Evolutionary conservation across 2,797 vertebrate species (phyloP).

Genomic region (Intellagama lesueurii): DNA sequence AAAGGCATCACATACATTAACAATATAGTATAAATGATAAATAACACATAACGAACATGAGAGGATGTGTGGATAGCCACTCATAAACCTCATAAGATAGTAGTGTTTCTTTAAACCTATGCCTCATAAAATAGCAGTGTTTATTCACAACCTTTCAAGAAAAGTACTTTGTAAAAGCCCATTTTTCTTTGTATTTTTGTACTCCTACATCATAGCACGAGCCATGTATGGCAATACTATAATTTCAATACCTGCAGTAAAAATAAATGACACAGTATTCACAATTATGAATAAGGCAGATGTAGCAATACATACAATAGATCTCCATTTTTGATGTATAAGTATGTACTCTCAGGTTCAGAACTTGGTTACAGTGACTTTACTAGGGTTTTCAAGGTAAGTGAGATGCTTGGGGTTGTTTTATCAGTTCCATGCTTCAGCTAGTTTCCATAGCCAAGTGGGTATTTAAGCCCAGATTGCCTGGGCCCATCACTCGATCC

Average conservation of each 20-base stretch:
- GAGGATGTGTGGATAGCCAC: neutral
- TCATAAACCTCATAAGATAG: too few relatives aligned
- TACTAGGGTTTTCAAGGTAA: too few relatives aligned
- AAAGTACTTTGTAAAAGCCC: neutral
- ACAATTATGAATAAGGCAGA: neutral
- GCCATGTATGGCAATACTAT: neutral
- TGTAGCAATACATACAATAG: neutral
- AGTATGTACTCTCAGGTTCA: too few relatives aligned
- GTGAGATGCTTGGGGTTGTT: too few relatives aligned
- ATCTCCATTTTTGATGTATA: neutral
- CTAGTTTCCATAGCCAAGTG: too few relatives aligned
- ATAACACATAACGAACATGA: neutral
- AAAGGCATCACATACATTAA: neutral
- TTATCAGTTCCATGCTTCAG: too few relatives aligned
- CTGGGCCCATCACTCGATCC: too few relatives aligned
- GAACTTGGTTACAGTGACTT: too few relatives aligned
- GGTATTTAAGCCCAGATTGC: too few relatives aligned
- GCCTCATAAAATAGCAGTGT: neutral
- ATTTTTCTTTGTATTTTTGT: neutral
- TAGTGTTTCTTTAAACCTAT: too few relatives aligned
- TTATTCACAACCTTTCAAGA: neutral
- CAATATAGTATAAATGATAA: neutral
- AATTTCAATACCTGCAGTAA: neutral
- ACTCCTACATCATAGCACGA: neutral
- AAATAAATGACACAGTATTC: neutral